Base-by-base conservation (phyloP, 2,797 vertebrate genomes). In the Spinibarbus caldwelli region DNA sequence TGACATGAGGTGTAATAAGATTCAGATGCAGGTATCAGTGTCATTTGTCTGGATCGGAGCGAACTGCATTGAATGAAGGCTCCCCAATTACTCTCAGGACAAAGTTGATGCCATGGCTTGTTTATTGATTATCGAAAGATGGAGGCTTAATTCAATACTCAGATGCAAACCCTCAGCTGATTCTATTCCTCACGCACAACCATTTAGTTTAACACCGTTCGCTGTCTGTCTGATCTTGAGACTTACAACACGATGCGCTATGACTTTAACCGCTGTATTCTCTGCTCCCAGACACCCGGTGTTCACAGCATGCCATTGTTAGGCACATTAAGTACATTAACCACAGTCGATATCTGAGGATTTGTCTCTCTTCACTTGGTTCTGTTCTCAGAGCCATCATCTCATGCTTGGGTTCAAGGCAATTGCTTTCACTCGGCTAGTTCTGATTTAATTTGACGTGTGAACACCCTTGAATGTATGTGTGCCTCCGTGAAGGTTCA, bases 311-410 rank as follows among this genome's bases (percentile, higher is more conserved):
- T 87, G 81, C 87, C 76, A 87, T 66, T 83, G 86, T 86, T 86
- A 80, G 76, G 49, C 54, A 52, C 70, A 86, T 90, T 90, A 90
- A 88, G 77, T 86, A 68, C 76, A 88, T 89, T 77, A 87, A 78
- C 75, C 76, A 76, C 84, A 89, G 75, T 49, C 81, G 21, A 78
- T 85, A 67, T 91, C 88, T 83, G 76, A 85, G 62, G 76, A 90
- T 91, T 78, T 81, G 34, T 81, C 84, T 89, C 29, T 77, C 41
- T 73, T 75, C 80, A 71, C 75, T 78, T 82, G 76, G 68, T 75
- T 67, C 34, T 41, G 49, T 76, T 84, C 82, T 73, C 76, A 45
- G 82, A 21, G 75, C 80, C 85, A 87, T 72, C 75, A 71, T 45
- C 78, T 78, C 29, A 62, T 54, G 66, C 72, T 59, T 66, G 14